Base-by-base conservation (phyloP, 2,888 invertebrate species). In the Agelastica alni region DNA sequence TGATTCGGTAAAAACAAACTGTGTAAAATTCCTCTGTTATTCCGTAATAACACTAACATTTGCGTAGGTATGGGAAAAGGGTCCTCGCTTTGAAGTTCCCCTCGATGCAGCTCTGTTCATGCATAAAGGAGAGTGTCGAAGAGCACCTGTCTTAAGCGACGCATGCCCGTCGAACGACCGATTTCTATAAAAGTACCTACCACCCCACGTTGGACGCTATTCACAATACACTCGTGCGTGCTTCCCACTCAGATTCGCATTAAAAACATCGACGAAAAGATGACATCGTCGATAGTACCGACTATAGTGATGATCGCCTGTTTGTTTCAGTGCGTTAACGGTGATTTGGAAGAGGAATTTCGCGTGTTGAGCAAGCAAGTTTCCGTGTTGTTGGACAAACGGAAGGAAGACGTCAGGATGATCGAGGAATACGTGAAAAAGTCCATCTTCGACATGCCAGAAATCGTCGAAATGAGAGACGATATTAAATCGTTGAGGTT, bases 401-500 rank as follows among this genome's bases (percentile, higher is more conserved):
- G 82, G 31, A 77, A 79, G 53, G 79, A 82, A 65, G 83, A 83
- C 70, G 77, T 81, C 64, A 75, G 78, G 49, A 78, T 78, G 48
- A 78, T 82, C 53, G 82, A 82, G 72, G 79, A 78, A 52, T 80
- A 79, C 63, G 72, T 82, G 56, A 76, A 80, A 58, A 76, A 72
- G 52, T 76, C 78, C 13, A 75, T 82, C 60, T 79, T 79, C 60
- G 79, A 80, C 58, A 81, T 79, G 56, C 79, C 79, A 2, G 81
- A 83, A 64, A 71, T 83, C 43, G 73, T 75, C 22, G 77, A 79
- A 7, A 71, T 83, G 41, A 74, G 76, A 57, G 76, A 79, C 43
- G 81, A 83, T 68, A 74, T 83, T 18, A 74, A 78, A 47, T 77
- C 76, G 61, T 67, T 83, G 56, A 80, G 80, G 83, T 82, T 70